Evolutionary conservation across 2,888 invertebrate species (phyloP).

Genomic region (Thalpophila matura): DNA sequence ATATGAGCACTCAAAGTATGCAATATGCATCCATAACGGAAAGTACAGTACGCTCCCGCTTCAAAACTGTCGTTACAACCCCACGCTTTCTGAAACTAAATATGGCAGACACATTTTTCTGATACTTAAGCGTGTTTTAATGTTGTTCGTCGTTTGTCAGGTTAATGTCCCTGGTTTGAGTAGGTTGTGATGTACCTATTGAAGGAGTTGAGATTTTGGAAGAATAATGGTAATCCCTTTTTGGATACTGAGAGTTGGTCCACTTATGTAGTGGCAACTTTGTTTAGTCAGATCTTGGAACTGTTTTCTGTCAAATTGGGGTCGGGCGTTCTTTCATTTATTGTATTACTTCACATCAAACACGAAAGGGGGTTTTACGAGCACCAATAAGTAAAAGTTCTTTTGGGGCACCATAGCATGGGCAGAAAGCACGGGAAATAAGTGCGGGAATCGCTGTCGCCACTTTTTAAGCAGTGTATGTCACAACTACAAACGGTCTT

Average conservation of each 20-base stretch:
- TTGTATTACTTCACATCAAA: no score
- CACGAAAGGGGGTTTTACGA: no score
- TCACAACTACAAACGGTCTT: no score
- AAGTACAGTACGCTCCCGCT: constrained; percentile 8
- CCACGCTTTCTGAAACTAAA: constrained; percentile 45
- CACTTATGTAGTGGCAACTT: background rate
- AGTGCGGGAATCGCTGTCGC: no score
- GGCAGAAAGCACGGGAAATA: no score
- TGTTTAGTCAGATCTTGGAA: background rate
- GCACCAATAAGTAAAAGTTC: no score
- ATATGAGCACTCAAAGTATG: constrained; percentile 11
- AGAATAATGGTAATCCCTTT: background rate
- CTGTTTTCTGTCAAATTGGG: no score
- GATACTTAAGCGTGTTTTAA: constrained; percentile 25
- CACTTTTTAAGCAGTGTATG: no score
- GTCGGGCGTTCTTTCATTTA: no score
- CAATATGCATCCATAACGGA: constrained; percentile 21
- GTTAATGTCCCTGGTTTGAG: constrained; percentile 40
- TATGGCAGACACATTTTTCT: constrained; percentile 47
- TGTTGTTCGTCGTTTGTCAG: constrained; percentile 25
- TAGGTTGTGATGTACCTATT: constrained; percentile 42
- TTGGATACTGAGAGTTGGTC: constrained; percentile 1
- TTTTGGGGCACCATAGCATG: no score
- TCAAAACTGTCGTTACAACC: constrained; percentile 24
- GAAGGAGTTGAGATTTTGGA: constrained; percentile 7